A percentile compares a stretch with the other conserved stretches of the same genome.
Evolutionary conservation across 2,113 vertebrate species (phyloP).

Genomic region (Sigmodon hispidus): DNA sequence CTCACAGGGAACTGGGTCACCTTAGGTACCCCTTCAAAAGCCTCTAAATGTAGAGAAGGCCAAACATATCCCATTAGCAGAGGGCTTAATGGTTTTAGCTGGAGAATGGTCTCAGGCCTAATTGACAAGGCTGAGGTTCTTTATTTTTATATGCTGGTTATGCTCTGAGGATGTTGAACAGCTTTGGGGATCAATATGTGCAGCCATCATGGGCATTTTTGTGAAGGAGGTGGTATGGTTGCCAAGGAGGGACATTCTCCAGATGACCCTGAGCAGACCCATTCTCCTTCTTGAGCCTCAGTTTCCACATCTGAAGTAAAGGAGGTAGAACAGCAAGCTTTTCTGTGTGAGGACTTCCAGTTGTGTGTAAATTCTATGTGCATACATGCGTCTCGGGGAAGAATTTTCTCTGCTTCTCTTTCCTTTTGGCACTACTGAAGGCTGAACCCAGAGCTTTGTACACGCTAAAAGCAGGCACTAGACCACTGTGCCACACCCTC

Average conservation of each 20-base stretch:
- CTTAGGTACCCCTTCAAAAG: neutral
- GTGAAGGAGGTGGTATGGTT: neutral
- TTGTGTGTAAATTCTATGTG: neutral
- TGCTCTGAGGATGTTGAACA: neutral
- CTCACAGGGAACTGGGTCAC: constrained; percentile 37
- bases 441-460: neutral
- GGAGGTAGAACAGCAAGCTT: neutral
- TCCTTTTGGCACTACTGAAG: neutral
- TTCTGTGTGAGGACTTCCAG: neutral
- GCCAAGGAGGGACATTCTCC: neutral
- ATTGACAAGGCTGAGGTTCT: constrained; percentile 45
- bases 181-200: neutral
- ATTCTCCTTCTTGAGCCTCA: neutral
- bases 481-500: neutral
- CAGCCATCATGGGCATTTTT: neutral
- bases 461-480: neutral
- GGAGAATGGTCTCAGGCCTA: constrained; percentile 32
- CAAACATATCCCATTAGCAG: neutral
- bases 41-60: constrained; percentile 22
- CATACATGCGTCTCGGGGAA: neutral
- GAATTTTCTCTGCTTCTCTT: neutral
- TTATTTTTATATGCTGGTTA: constrained; percentile 31
- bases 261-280: neutral
- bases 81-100: constrained; percentile 32
- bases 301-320: constrained; percentile 4